Evolutionary conservation across 2,113 vertebrate genomes (phyloP).

Genomic region (Paralichthys olivaceus): DNA sequence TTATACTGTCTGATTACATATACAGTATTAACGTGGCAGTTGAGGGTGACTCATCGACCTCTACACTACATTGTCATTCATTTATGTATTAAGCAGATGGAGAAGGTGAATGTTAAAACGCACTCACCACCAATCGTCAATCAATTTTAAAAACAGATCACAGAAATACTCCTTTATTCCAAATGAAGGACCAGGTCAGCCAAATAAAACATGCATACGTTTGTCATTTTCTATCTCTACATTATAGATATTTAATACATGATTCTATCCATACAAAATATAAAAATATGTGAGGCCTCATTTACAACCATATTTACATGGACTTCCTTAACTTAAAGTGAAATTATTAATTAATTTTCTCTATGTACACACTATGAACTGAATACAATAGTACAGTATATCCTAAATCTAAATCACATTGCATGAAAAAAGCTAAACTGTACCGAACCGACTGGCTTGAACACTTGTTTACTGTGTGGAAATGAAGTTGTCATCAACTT

Average conservation of each 20-base stretch:
- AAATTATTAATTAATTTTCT: slow-evolving; percentile 80
- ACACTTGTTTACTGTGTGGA: slow-evolving; percentile 48
- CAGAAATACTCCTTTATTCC: slow-evolving; percentile 85
- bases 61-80: slow-evolving; percentile 53
- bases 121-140: slow-evolving; percentile 47
- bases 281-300: slow-evolving; percentile 98
- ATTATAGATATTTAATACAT: slow-evolving; percentile 84
- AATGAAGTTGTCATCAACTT: slow-evolving; percentile 58
- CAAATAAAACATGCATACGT: slow-evolving; percentile 85
- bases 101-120: slow-evolving; percentile 31
- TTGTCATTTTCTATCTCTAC: slow-evolving; percentile 83
- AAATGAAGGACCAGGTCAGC: slow-evolving; percentile 84
- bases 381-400: slow-evolving; percentile 68
- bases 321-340: slow-evolving; percentile 84
- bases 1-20: slow-evolving; percentile 3
- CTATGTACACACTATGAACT: slow-evolving; percentile 83
- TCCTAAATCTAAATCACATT: slow-evolving; percentile 66
- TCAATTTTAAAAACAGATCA: slow-evolving; percentile 46
- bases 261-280: slow-evolving; percentile 91
- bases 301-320: slow-evolving; percentile 96
- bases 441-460: slow-evolving; percentile 59
- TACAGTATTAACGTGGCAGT: slow-evolving; percentile 19
- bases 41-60: slow-evolving; percentile 50
- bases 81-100: slow-evolving; percentile 73
- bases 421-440: slow-evolving; percentile 64